Conservation (phyloP, 2,888 invertebrate species). For the Meloe dianella region DNA sequence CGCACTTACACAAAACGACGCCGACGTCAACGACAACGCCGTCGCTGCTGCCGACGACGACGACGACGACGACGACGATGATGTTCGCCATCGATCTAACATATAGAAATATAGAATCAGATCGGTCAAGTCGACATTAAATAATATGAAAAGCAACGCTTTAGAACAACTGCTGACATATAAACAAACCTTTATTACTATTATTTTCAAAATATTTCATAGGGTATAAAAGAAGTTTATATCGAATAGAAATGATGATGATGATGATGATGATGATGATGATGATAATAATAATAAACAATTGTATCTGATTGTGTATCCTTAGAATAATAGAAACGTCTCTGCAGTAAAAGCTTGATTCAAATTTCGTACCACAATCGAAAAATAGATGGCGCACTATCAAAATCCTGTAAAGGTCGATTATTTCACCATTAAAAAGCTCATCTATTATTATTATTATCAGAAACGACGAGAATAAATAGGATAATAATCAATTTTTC, state of each 20-base stretch:
- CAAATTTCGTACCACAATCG: background rate
- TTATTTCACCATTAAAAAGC: background rate
- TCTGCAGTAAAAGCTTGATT: background rate
- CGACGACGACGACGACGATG: constrained; percentile 31
- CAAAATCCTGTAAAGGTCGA: background rate
- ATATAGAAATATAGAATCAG: constrained; percentile 29
- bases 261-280: too few species aligned
- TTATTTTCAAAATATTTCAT: background rate
- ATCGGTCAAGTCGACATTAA: constrained; percentile 35
- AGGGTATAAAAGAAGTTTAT: background rate
- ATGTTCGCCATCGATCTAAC: constrained; percentile 39
- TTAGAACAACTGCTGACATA: background rate
- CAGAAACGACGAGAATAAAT: background rate
- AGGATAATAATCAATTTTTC: background rate
- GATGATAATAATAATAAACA: too few species aligned
- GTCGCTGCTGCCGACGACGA: constrained; percentile 29
- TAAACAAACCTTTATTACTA: background rate
- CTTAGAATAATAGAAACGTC: background rate
- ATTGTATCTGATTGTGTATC: too few species aligned
- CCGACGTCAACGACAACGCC: constrained; percentile 38
- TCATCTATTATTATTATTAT: background rate
- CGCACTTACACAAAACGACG: constrained; percentile 41
- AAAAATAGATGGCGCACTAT: background rate
- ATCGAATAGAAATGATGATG: too few species aligned
- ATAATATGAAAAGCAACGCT: constrained; percentile 11